phyloP scores from a whole-genome alignment of 2,888 invertebrate species.

The Brachycybe producta region DNA sequence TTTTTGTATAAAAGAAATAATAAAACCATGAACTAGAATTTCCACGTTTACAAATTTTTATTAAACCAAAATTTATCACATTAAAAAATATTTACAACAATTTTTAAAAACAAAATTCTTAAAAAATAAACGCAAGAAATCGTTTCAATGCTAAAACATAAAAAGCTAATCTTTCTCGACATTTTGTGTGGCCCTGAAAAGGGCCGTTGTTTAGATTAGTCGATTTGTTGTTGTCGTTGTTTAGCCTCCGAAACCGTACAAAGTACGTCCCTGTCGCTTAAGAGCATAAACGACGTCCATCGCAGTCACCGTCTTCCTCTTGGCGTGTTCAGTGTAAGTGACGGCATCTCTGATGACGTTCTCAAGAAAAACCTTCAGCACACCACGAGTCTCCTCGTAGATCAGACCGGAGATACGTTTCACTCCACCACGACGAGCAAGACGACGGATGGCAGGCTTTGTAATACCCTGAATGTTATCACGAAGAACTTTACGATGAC shows the following conservation, averaged over 20 bases:
- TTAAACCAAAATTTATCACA: too few species aligned
- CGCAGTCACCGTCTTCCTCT: slow-evolving; percentile 73
- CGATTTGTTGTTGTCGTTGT: too few species aligned
- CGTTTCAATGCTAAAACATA: too few species aligned
- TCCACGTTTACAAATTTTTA: too few species aligned
- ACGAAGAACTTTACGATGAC: slow-evolving; percentile 58
- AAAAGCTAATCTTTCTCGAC: not conserved
- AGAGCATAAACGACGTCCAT: slow-evolving; percentile 81
- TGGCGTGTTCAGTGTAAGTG: slow-evolving; percentile 74
- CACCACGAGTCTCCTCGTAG: slow-evolving; percentile 66
- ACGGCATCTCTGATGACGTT: slow-evolving; percentile 74
- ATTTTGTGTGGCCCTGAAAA: slow-evolving; percentile 10
- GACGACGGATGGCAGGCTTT: slow-evolving; percentile 38
- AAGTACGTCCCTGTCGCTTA: slow-evolving; percentile 64
- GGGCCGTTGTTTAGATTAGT: slow-evolving; percentile 3
- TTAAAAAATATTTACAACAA: too few species aligned
- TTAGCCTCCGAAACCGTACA: slow-evolving; percentile 64
- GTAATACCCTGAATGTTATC: slow-evolving; percentile 42
- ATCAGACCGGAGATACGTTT: slow-evolving; percentile 57
- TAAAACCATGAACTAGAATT: too few species aligned
- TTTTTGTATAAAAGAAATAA: too few species aligned
- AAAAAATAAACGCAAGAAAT: too few species aligned
- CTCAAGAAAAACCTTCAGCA: slow-evolving; percentile 65
- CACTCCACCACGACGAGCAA: slow-evolving; percentile 42
- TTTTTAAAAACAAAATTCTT: too few species aligned